Percentiles rank a stretch among this genome's conserved stretches.
phyloP scores from a whole-genome alignment of 2,113 vertebrate genomes.

The Fulica atra region DNA sequence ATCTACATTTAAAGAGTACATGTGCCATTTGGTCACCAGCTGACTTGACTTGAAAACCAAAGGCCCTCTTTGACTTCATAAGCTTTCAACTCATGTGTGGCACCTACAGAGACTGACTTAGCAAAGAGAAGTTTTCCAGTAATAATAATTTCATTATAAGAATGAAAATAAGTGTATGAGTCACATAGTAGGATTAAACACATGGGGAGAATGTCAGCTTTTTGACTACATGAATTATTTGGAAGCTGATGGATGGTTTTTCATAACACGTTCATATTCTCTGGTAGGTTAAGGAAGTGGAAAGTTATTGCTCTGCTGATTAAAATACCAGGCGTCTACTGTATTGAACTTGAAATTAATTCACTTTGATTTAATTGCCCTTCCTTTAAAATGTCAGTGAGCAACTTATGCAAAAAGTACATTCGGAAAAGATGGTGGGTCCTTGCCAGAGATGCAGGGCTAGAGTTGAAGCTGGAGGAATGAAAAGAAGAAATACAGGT shows the following conservation, averaged over 20 bases:
- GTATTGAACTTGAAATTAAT: not conserved
- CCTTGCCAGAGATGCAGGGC: not conserved
- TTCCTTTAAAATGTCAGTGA: not conserved
- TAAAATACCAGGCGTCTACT: not conserved
- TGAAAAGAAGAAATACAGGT: not conserved
- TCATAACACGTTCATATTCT: not conserved
- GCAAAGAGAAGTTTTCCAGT: conserved; percentile 21
- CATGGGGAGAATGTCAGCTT: conserved; percentile 11
- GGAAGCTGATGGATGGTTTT: conserved; percentile 56
- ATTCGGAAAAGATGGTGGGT: not conserved
- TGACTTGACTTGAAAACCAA: conserved; percentile 28
- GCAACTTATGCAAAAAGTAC: not conserved
- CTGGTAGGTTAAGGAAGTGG: not conserved
- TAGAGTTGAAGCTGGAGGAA: not conserved
- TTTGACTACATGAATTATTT: not conserved
- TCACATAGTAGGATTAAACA: conserved; percentile 47
- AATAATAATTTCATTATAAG: conserved; percentile 46
- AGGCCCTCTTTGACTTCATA: conserved; percentile 5
- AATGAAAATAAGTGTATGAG: conserved; percentile 17
- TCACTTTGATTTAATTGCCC: not conserved
- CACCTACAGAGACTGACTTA: conserved; percentile 40
- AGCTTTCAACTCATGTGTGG: conserved; percentile 33
- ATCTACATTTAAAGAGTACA: not conserved
- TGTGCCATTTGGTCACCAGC: conserved; percentile 67
- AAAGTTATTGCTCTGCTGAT: not conserved